Percentiles rank a stretch among this genome's conserved stretches.
Evolutionary conservation across 2,888 invertebrate genomes (phyloP).

Genomic region (Trissonchulus sp.): DNA sequence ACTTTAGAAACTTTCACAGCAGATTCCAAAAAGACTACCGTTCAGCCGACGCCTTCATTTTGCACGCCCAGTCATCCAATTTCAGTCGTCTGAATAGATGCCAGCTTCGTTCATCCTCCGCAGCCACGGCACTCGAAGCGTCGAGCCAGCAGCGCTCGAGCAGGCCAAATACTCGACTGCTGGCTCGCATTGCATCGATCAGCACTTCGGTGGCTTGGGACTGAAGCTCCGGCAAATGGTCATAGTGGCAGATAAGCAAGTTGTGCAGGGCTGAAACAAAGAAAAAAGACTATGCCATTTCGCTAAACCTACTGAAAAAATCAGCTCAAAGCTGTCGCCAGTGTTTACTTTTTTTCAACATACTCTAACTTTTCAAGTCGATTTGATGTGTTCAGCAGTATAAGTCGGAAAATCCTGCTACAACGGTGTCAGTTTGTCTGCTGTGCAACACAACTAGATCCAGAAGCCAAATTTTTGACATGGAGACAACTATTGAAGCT

Average conservation of each 20-base stretch:
- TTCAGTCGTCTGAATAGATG: conserved; percentile 11
- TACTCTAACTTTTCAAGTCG: too few relatives aligned
- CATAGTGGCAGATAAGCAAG: conserved; percentile 14
- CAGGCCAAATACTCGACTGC: too few relatives aligned
- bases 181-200: background rate
- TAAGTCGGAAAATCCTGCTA: too few relatives aligned
- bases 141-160: background rate
- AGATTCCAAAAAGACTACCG: background rate
- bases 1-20: background rate
- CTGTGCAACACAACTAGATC: too few relatives aligned
- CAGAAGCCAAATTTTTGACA: too few relatives aligned
- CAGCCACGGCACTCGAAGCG: background rate
- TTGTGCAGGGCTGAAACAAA: background rate
- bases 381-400: too few relatives aligned
- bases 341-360: too few relatives aligned
- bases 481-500: too few relatives aligned
- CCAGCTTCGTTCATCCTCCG: conserved; percentile 21
- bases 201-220: conserved; percentile 10
- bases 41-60: conserved; percentile 16
- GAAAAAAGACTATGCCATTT: too few relatives aligned
- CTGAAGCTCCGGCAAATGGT: background rate
- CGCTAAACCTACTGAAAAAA: too few relatives aligned
- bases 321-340: too few relatives aligned
- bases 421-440: too few relatives aligned
- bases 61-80: conserved; percentile 4